These are phyloP conservation scores for Rhincodon typus DNA, from an alignment of 2,797 vertebrate species.

Conservation along the genomic window DNA sequence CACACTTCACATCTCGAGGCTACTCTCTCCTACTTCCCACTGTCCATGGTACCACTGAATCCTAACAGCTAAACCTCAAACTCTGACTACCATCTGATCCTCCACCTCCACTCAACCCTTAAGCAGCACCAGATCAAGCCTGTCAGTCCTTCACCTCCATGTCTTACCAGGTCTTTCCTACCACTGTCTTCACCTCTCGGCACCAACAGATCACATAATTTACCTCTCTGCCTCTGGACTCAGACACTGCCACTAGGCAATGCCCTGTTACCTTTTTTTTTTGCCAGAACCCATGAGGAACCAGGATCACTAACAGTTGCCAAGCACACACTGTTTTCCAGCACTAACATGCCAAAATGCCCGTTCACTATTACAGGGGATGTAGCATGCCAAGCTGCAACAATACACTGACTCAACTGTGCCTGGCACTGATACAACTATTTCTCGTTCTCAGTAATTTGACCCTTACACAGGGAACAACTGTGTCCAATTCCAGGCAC, in stretches of 20 bases:
- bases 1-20: no score
- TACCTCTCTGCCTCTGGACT: no score
- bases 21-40: no score
- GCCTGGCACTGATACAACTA: not conserved
- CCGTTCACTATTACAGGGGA: not conserved
- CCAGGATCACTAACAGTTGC: not conserved
- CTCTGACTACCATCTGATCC: no score
- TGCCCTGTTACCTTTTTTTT: not conserved
- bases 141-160: no score
- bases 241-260: not conserved
- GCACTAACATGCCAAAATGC: not conserved
- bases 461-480: not conserved
- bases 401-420: not conserved
- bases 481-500: not conserved
- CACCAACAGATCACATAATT: no score
- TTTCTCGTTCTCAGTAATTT: not conserved
- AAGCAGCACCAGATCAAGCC: no score
- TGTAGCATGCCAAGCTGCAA: not conserved
- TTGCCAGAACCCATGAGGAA: not conserved
- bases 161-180: no score
- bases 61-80: no score
- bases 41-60: no score
- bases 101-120: no score
- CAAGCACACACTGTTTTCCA: not conserved
- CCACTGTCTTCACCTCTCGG: no score